These are phyloP conservation scores for Vannuccia rotundouncinata DNA, from an alignment of 2,888 invertebrate species.

Conservation along the genomic window DNA sequence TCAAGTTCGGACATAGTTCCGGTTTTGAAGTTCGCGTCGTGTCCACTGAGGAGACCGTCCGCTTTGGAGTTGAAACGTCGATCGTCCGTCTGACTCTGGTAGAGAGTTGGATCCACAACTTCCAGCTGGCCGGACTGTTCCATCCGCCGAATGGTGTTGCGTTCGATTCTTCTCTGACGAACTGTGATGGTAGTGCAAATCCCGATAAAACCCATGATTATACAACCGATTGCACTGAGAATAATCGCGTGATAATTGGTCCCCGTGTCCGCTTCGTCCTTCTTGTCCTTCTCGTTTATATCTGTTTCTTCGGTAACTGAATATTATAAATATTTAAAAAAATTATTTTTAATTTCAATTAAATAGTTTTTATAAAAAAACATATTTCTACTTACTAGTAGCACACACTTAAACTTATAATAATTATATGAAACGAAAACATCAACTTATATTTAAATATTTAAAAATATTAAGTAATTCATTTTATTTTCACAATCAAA, in stretches of 20 bases:
- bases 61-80: not conserved
- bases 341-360: not conserved
- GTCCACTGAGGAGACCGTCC: not conserved
- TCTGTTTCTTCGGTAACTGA: not conserved
- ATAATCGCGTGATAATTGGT: not conserved
- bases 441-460: too few species aligned
- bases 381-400: too few species aligned
- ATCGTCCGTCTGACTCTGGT: too few species aligned
- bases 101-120: not conserved
- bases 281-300: not conserved
- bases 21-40: not conserved
- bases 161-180: not conserved
- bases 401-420: too few species aligned
- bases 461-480: too few species aligned
- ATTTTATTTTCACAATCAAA: too few species aligned
- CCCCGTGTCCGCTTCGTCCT: not conserved
- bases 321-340: not conserved
- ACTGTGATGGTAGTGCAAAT: not conserved
- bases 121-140: not conserved
- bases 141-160: not conserved
- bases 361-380: not conserved
- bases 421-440: too few species aligned
- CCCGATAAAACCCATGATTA: not conserved
- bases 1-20: not conserved
- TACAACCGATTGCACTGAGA: not conserved